Percentiles rank a stretch among this genome's conserved stretches.
phyloP scores from a whole-genome alignment of 2,797 vertebrate species.

The Eulemur albifrons region DNA sequence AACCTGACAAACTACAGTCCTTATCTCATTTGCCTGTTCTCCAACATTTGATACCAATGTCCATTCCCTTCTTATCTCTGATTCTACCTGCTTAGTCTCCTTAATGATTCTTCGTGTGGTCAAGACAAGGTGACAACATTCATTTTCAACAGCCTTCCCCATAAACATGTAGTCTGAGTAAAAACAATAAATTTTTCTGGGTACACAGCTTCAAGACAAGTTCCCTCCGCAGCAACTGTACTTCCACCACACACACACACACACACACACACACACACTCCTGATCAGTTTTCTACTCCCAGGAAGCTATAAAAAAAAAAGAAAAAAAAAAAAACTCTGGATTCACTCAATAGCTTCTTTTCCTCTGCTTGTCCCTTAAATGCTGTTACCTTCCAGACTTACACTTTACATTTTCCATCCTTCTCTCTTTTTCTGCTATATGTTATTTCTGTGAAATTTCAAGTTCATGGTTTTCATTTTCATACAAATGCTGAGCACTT shows the following conservation, averaged over 20 bases:
- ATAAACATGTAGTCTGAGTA: neutral
- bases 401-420: neutral
- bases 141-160: neutral
- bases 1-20: slow-evolving; percentile 26
- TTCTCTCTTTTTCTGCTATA: neutral
- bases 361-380: neutral
- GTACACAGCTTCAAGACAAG: neutral
- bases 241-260: neutral
- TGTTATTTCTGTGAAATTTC: neutral
- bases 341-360: neutral
- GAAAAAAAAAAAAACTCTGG: neutral
- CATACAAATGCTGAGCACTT: neutral
- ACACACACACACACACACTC: neutral
- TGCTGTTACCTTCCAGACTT: slow-evolving; percentile 7
- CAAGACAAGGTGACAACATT: slow-evolving; percentile 34
- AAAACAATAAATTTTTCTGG: neutral
- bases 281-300: neutral
- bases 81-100: slow-evolving; percentile 37
- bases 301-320: neutral
- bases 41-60: slow-evolving; percentile 34
- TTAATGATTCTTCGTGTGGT: slow-evolving; percentile 50
- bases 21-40: slow-evolving; percentile 38
- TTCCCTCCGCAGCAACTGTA: neutral
- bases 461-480: neutral
- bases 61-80: slow-evolving; percentile 52